phyloP scores from a whole-genome alignment of 2,797 vertebrate species.

The Microhierax caerulescens region DNA sequence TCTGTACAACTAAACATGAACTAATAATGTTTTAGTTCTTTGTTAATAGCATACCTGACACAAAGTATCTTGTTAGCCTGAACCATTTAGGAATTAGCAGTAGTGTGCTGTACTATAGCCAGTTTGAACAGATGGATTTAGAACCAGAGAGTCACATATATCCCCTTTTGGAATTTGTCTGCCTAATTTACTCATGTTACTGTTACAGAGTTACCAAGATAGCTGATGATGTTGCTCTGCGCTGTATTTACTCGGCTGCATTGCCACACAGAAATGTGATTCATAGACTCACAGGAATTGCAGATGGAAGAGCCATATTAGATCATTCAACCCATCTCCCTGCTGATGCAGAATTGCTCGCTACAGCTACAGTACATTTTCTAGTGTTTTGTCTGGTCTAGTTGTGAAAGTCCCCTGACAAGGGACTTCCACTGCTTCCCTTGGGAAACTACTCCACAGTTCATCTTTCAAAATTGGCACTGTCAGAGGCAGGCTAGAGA shows the following conservation, averaged over 20 bases:
- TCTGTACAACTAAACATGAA: not conserved
- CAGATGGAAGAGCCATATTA: constrained; percentile 65
- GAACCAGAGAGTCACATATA: constrained; percentile 61
- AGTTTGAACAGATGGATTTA: constrained; percentile 75
- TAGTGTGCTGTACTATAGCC: constrained; percentile 28
- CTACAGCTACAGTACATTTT: constrained; percentile 49
- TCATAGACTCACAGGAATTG: constrained; percentile 63
- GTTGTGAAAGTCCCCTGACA: constrained; percentile 44
- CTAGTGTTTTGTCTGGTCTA: constrained; percentile 48
- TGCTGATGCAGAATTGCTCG: constrained; percentile 37
- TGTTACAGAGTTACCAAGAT: constrained; percentile 52
- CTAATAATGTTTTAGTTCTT: not conserved
- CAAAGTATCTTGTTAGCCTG: constrained; percentile 34
- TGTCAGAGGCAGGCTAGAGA: constrained; percentile 16
- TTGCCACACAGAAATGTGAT: constrained; percentile 60
- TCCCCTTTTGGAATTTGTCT: constrained; percentile 68
- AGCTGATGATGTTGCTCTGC: constrained; percentile 48
- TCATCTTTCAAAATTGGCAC: constrained; percentile 51
- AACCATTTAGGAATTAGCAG: constrained; percentile 45
- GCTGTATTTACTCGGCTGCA: constrained; percentile 60
- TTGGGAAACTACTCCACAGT: constrained; percentile 10
- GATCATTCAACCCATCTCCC: constrained; percentile 61
- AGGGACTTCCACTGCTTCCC: not conserved
- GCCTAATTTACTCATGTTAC: constrained; percentile 63
- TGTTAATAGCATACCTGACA: constrained; percentile 29